Evolutionary conservation across 1,140 invertebrate species (phyloP).

Genomic region (Pachypeltis micranthus): DNA sequence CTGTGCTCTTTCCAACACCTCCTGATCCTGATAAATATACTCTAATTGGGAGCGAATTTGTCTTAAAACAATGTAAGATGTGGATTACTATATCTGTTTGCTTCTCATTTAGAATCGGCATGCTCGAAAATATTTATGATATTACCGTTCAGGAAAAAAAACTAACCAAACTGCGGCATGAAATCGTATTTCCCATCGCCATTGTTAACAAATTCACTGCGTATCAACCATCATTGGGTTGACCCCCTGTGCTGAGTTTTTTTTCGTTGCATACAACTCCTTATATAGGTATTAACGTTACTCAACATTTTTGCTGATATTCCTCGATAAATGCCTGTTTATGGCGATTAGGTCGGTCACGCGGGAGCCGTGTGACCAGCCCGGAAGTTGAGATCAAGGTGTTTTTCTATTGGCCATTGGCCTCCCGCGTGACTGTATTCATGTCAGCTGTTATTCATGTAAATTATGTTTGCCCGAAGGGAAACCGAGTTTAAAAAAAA

Average conservation of each 20-base stretch:
- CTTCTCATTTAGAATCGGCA: constrained; percentile 3
- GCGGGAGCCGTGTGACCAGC: too few relatives aligned
- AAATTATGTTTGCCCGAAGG: too few relatives aligned
- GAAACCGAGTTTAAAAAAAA: too few relatives aligned
- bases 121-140: neutral
- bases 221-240: neutral
- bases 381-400: too few relatives aligned
- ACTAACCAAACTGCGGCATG: neutral
- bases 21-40: constrained; percentile 10
- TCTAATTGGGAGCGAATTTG: neutral
- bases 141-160: neutral
- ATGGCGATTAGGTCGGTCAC: too few relatives aligned
- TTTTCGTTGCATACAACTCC: too few relatives aligned
- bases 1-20: neutral
- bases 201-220: neutral
- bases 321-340: neutral
- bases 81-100: neutral
- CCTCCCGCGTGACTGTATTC: too few relatives aligned
- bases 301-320: neutral
- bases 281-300: too few relatives aligned
- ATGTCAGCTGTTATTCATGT: too few relatives aligned
- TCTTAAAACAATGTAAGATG: neutral
- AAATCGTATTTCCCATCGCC: neutral
- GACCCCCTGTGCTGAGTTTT: too few relatives aligned
- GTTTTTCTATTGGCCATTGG: too few relatives aligned